Evolutionary conservation across 2,888 invertebrate genomes (phyloP).

Genomic region (Cosmia trapezina): DNA sequence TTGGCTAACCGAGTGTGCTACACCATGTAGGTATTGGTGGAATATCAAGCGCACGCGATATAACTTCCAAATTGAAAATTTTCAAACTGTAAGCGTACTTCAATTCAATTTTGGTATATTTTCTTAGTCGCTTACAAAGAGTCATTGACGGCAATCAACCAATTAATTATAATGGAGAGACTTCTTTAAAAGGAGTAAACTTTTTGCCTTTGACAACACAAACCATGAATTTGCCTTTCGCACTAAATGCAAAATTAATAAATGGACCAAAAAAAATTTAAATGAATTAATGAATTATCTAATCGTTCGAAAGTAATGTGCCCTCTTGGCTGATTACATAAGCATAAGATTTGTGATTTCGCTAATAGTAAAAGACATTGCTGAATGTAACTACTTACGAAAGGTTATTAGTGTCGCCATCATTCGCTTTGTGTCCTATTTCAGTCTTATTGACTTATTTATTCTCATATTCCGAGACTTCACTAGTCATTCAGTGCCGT

Average conservation of each 20-base stretch:
- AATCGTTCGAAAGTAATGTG: background rate
- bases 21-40: background rate
- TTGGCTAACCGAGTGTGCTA: background rate
- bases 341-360: conserved; percentile 19
- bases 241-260: background rate
- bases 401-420: conserved; percentile 27
- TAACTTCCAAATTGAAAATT: conserved; percentile 16
- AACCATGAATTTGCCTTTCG: background rate
- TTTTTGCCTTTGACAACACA: no score
- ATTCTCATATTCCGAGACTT: background rate
- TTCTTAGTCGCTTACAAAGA: background rate
- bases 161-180: conserved; percentile 1
- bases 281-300: background rate
- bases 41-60: background rate
- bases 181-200: background rate
- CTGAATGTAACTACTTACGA: conserved; percentile 13
- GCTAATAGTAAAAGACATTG: conserved; percentile 16
- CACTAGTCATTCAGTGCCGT: background rate
- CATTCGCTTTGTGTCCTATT: conserved; percentile 1
- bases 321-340: conserved; percentile 9
- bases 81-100: background rate
- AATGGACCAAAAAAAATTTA: no score
- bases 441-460: conserved; percentile 7
- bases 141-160: background rate
- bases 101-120: background rate